Conservation (phyloP, 2,888 invertebrate species). For the Macrophya alboannulata region DNA sequence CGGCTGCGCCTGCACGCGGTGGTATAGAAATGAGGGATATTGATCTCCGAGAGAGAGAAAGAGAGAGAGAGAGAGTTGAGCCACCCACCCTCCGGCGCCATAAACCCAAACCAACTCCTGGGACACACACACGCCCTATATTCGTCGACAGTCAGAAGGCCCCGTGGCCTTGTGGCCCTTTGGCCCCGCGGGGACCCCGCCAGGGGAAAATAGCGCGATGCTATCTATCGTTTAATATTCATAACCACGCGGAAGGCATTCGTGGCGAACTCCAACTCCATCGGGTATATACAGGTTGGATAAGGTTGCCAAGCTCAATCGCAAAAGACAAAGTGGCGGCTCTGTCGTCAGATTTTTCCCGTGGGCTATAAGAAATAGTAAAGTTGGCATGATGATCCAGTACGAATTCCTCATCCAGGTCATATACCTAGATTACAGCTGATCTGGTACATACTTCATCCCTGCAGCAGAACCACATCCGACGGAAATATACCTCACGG, state of each 20-base stretch:
- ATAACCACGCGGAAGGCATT: conserved; percentile 43
- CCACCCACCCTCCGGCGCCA: conserved; percentile 56
- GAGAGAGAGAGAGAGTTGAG: conserved; percentile 65
- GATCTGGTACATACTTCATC: neutral
- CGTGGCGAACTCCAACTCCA: conserved; percentile 20
- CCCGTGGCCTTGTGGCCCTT: conserved; percentile 27
- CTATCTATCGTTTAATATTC: conserved; percentile 46
- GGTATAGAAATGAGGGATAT: conserved; percentile 66
- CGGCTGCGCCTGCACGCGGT: conserved; percentile 33
- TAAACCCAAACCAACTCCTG: conserved; percentile 43
- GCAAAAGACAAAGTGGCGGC: neutral
- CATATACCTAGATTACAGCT: neutral
- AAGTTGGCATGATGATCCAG: neutral
- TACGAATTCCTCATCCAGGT: neutral
- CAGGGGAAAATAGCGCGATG: conserved; percentile 27
- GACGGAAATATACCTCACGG: neutral
- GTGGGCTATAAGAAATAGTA: neutral
- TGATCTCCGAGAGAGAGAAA: conserved; percentile 72
- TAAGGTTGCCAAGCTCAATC: neutral
- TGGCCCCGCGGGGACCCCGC: conserved; percentile 11
- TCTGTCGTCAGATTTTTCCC: neutral
- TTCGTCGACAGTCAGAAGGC: neutral
- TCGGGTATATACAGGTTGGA: neutral
- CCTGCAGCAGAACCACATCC: neutral
- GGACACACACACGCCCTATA: conserved; percentile 41